Evolutionary conservation across 2,113 vertebrate genomes (phyloP).

Genomic region (Prinia subflava): DNA sequence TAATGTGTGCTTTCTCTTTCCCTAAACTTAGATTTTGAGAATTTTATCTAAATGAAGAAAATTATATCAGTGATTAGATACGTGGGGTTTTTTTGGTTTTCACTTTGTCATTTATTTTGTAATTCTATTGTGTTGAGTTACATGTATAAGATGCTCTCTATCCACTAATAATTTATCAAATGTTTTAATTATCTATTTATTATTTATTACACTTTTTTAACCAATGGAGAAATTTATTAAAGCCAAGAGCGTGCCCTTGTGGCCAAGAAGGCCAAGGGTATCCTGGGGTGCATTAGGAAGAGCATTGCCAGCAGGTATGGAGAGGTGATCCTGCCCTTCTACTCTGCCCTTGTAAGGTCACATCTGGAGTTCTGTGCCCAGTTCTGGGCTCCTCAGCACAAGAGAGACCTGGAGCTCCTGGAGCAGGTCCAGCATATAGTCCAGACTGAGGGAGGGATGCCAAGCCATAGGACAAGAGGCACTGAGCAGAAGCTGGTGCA

Average conservation of each 20-base stretch:
- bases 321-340: background rate
- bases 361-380: too few relatives aligned
- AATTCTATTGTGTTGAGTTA: background rate
- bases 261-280: fast-evolving
- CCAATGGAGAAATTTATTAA: background rate
- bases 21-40: background rate
- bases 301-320: fast-evolving
- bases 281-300: background rate
- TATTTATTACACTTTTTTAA: background rate
- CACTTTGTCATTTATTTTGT: background rate
- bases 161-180: background rate
- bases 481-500: background rate
- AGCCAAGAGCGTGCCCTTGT: background rate
- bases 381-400: fast-evolving
- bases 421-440: background rate
- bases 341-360: fast-evolving
- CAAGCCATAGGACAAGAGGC: background rate
- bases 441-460: background rate
- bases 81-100: background rate
- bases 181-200: background rate
- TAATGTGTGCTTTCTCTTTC: background rate
- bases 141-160: background rate
- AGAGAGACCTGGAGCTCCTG: background rate
- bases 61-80: background rate
- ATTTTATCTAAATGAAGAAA: background rate